These are phyloP conservation scores for Liasis olivaceus DNA, from an alignment of 2,797 vertebrate genomes.

Conservation along the genomic window DNA sequence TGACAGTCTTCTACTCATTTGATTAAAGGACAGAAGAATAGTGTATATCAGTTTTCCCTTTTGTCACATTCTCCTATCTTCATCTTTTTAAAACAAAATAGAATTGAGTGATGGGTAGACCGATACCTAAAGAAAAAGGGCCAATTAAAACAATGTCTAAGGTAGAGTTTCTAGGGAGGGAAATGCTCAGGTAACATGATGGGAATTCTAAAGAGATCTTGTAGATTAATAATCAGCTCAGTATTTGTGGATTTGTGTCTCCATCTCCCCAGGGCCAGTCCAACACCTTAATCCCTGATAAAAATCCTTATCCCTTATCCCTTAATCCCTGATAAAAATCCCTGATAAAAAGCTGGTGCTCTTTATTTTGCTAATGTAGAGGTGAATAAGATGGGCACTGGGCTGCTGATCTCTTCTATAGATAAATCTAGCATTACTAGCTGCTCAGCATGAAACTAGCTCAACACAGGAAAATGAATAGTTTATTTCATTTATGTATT, in stretches of 20 bases:
- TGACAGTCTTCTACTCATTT: not conserved
- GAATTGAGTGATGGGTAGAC: not conserved
- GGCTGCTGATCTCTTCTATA: no score
- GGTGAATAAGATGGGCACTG: no score
- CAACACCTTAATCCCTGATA: not conserved
- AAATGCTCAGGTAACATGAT: not conserved
- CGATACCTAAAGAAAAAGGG: not conserved
- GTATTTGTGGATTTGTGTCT: not conserved
- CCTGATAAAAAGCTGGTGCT: no score
- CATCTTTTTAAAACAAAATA: not conserved
- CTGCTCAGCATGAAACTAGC: no score
- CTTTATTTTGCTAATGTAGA: no score
- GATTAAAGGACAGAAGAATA: not conserved
- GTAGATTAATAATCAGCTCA: not conserved
- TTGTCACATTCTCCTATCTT: not conserved
- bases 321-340: not conserved
- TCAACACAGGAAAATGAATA: no score
- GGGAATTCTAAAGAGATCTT: not conserved
- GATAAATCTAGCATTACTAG: no score
- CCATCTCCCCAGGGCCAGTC: not conserved
- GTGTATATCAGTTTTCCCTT: not conserved
- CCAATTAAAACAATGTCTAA: not conserved
- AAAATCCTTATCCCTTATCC: no score
- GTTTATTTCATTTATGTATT: no score
- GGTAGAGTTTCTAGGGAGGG: not conserved